Evolutionary conservation across 2,797 vertebrate species (phyloP), one percentile per base, ranked within the genome.

Genomic region (Anisognathus igniventris): DNA sequence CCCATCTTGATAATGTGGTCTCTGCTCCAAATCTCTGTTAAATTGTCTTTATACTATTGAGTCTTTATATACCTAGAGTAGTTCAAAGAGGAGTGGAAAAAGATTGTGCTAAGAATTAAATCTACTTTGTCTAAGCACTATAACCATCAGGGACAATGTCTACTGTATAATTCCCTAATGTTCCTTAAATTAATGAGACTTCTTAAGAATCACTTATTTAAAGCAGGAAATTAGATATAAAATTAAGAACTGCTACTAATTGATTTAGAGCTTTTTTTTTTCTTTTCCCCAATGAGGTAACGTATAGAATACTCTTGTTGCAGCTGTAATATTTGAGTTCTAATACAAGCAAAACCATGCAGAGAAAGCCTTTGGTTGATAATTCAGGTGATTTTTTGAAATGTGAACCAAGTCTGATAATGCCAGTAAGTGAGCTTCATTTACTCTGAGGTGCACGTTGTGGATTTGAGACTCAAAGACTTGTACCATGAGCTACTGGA

Each of bases 191-290:
- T 85, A 96, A 94, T 81, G 61, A 58, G 53, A 88, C 95, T 96
- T 94, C 82, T 71, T 65, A 74, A 75, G 75, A 83, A 72, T 47
- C 53, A 92, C 24, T 95, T 83, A 81, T 33, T 91, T 92, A 86
- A 89, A 95, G 85, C 45, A 86, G 82, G 60, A 88, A 96, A 94
- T 93, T 83, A 78, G 78, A 81, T 86, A 42, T 64, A 82, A 92
- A 83, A 45, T 37, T 62, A 77, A 70, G 67, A 90, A 44, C 61
- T 71, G 44, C 82, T 85, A 85, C 64, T 92, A 88, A 64, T 84
- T 60, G 14, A 68, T 40, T 75, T 54, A 44, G 25, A 48, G 54
- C 12, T 48, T 57, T 35, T 58, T 58, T 33, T 37, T 48, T 42
- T 58, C 3, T 62, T 58, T 60, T 50, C 4, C 30, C 7, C 12